Evolutionary conservation across 2,888 invertebrate species (phyloP).

Genomic region (Caenorhabditis macrosperma): DNA sequence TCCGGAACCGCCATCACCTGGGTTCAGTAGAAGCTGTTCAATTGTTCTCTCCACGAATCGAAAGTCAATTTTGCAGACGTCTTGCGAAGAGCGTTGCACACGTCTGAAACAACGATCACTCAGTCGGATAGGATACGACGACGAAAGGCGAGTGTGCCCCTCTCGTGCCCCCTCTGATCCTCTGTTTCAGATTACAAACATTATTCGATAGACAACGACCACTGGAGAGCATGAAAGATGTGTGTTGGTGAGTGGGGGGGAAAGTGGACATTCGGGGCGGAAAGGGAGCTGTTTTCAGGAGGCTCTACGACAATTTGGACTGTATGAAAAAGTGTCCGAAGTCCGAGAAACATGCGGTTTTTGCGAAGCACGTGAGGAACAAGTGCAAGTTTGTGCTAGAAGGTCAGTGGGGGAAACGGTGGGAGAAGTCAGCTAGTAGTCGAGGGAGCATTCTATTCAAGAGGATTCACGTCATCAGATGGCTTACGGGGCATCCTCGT

Average conservation of each 20-base stretch:
- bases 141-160: slow-evolving; percentile 38
- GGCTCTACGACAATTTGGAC: slow-evolving; percentile 66
- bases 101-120: slow-evolving; percentile 64
- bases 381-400: slow-evolving; percentile 62
- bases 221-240: slow-evolving; percentile 60
- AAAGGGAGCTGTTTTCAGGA: slow-evolving; percentile 29
- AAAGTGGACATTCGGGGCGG: background rate
- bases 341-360: slow-evolving; percentile 54
- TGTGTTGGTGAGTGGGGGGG: slow-evolving; percentile 54
- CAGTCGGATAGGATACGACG: slow-evolving; percentile 59
- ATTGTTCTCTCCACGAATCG: no score
- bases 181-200: slow-evolving; percentile 23
- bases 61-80: slow-evolving; percentile 7
- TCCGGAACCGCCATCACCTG: no score
- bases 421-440: no score
- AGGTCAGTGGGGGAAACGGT: slow-evolving; percentile 43
- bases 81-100: slow-evolving; percentile 60
- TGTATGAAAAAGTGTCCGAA: slow-evolving; percentile 65
- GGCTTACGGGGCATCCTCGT: no score
- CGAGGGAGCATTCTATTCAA: no score
- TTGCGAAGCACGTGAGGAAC: slow-evolving; percentile 60
- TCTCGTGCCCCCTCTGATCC: no score
- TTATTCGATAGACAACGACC: slow-evolving; percentile 66
- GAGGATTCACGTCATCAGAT: no score
- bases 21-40: no score